phyloP scores from a whole-genome alignment of 2,113 vertebrate genomes.

The Tetrax tetrax region DNA sequence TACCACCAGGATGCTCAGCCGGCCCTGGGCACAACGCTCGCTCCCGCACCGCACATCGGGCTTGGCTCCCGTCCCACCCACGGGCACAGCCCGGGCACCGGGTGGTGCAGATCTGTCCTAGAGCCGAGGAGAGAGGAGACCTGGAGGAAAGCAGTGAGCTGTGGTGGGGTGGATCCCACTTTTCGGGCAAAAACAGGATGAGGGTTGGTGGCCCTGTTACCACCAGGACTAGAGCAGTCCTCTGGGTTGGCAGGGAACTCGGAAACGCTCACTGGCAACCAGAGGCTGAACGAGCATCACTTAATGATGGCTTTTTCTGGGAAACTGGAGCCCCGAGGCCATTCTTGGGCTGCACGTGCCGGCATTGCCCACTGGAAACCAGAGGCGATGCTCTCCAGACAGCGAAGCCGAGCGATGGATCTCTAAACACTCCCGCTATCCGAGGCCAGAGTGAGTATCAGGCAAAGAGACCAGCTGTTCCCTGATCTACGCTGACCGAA shows the following conservation, averaged over 20 bases:
- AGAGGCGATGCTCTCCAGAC: rapidly evolving
- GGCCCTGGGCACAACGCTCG: not conserved
- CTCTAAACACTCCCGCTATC: not conserved
- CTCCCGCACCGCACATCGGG: rapidly evolving
- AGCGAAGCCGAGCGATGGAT: not conserved
- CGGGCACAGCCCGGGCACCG: not conserved
- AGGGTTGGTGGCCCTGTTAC: rapidly evolving
- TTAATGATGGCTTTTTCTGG: not conserved
- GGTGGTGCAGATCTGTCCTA: not conserved
- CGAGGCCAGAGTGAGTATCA: not conserved
- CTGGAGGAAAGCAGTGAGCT: not conserved
- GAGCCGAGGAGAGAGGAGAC: not conserved
- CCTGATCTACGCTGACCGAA: not conserved
- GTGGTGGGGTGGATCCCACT: not conserved
- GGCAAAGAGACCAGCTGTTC: not conserved
- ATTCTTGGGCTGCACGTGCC: rapidly evolving
- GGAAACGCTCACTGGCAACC: not conserved
- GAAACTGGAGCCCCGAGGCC: not conserved
- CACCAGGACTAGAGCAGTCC: not conserved
- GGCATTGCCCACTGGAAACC: rapidly evolving
- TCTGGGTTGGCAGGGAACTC: not conserved
- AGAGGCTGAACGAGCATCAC: not conserved
- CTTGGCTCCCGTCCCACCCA: not conserved
- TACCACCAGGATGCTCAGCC: not conserved
- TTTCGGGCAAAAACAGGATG: not conserved